Evolutionary conservation across 2,113 vertebrate genomes (phyloP), one percentile per base, ranked within the genome.

Genomic region (Sylvietta virens): DNA sequence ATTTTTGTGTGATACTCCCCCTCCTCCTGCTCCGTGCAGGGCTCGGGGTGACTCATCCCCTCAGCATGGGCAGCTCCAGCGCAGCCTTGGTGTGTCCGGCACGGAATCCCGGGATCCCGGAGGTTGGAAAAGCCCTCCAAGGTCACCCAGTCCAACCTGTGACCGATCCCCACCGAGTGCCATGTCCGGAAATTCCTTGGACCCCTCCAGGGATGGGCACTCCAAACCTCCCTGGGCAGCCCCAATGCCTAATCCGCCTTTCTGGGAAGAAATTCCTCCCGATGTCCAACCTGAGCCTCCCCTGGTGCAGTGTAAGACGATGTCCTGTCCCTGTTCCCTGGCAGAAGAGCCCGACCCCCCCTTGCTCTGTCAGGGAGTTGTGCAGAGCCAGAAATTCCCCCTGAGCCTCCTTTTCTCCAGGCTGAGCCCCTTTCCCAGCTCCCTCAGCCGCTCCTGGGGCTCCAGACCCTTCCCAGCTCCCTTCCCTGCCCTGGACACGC

Each of bases 61-160:
- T 64, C 50, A 24, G 65, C 42, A 27, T 1, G 35, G 44, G 37
- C 56, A 24, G 61, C 35, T 40, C 50, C 26, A 28, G 45, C 20
- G 0, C 9, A 12, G n/a, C 31, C 61, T 15, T 1, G 28, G 9
- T 11, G n/a, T 39, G 56, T 16, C 35, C 10, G 45, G 12, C 28
- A 9, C 1, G 1, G 45, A 50, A 50, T 15, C 11, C 11, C 37
- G 5, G 54, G 2, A 61, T 20, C 23, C 0, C 7, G 2, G 28
- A 28, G 47, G 10, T 0, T 28, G 47, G 64, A 39, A 53, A 45
- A 45, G 15, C 10, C 39, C 45, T 33, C 22, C n/a, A 14, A 17
- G 22, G 4, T 27, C 47, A 72, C 3, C 3, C 4, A 48, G 35
- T 8, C 66, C 45, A 7, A 23, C 2, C 37, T 30, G 70, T 45